Conservation (phyloP, 2,113 vertebrate species). For the Ochotona princeps region DNA sequence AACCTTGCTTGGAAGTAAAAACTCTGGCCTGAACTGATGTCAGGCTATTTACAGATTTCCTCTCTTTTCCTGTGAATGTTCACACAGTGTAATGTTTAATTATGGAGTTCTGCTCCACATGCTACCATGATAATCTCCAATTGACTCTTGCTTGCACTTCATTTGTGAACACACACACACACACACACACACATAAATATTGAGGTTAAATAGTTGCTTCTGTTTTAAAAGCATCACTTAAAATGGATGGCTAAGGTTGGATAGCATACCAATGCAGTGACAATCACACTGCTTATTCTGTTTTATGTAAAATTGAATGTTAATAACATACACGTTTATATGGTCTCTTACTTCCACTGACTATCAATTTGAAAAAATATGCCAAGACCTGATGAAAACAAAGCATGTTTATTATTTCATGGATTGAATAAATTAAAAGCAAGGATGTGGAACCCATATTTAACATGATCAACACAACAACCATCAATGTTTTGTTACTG, state of each 20-base stretch:
- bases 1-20: too few relatives aligned
- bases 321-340: conserved; percentile 57
- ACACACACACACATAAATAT: not conserved
- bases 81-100: not conserved
- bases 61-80: not conserved
- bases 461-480: conserved; percentile 58
- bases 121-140: not conserved
- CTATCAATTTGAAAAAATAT: conserved; percentile 43
- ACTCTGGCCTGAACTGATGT: not conserved
- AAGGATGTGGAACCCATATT: conserved; percentile 19
- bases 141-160: conserved; percentile 11
- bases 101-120: not conserved
- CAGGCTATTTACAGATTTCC: not conserved
- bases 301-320: conserved; percentile 63
- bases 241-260: not conserved
- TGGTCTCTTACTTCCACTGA: conserved; percentile 32
- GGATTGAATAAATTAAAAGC: conserved; percentile 54
- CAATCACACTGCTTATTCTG: conserved; percentile 49
- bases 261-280: conserved; percentile 26
- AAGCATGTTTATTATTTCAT: conserved; percentile 60
- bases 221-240: conserved; percentile 45
- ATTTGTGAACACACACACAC: conserved; percentile 12
- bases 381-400: not conserved
- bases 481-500: conserved; percentile 12
- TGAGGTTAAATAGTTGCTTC: conserved; percentile 36